Percentiles rank a stretch among this genome's conserved stretches.
Evolutionary conservation across 2,888 invertebrate species (phyloP).

Genomic region (Dicyrtomina minuta): DNA sequence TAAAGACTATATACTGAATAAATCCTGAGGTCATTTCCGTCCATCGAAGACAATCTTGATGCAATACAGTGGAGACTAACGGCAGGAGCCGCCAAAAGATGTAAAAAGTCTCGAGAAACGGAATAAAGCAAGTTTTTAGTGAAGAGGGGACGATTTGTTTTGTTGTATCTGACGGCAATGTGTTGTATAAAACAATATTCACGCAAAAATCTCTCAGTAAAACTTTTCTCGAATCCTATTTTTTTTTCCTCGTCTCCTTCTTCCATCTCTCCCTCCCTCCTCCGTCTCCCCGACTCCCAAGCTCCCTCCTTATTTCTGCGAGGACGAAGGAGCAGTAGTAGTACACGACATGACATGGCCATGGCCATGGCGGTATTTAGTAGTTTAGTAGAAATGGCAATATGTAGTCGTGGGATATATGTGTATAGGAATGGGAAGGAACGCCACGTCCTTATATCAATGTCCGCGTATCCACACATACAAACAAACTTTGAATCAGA

Average conservation of each 20-base stretch:
- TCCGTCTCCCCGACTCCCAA: neutral
- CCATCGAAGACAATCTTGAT: slow-evolving; percentile 49
- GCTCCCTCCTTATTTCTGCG: neutral
- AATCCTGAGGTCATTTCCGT: slow-evolving; percentile 51
- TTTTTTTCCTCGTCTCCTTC: neutral
- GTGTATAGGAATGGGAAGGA: neutral
- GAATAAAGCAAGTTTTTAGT: slow-evolving; percentile 29
- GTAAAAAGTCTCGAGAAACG: slow-evolving; percentile 26
- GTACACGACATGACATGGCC: too few relatives aligned
- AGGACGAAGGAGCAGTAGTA: neutral
- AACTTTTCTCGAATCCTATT: slow-evolving; percentile 10
- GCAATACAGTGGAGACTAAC: slow-evolving; percentile 30
- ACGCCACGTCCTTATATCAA: too few relatives aligned
- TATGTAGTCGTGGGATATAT: neutral
- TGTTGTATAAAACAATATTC: slow-evolving; percentile 26
- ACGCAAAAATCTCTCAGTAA: slow-evolving; percentile 22
- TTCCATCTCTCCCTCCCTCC: neutral
- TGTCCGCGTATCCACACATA: too few relatives aligned
- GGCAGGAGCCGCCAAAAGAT: slow-evolving; percentile 35
- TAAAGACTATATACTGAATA: slow-evolving; percentile 42
- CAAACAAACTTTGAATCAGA: too few relatives aligned
- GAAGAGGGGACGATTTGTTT: slow-evolving; percentile 32
- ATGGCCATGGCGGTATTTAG: too few relatives aligned
- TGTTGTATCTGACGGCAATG: slow-evolving; percentile 26
- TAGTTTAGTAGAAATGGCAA: too few relatives aligned